A percentile compares a stretch with the other conserved stretches of the same genome.
These are phyloP conservation scores for Folsomia candida DNA, from an alignment of 2,888 invertebrate species.

Conservation along the genomic window DNA sequence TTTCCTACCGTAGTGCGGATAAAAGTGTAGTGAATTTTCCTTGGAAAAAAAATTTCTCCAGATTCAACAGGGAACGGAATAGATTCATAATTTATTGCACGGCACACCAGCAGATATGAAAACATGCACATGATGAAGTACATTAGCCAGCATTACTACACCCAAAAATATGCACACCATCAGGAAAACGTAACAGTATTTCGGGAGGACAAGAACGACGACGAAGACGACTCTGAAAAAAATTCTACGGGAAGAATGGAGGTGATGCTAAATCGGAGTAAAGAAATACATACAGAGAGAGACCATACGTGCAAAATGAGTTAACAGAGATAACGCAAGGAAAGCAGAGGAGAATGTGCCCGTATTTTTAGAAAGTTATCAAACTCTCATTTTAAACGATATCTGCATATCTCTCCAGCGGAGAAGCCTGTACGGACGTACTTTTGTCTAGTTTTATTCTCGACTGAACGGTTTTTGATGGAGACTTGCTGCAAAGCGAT, in stretches of 20 bases:
- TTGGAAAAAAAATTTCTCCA: not conserved
- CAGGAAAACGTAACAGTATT: not conserved
- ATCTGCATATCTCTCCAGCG: not conserved
- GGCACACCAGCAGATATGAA: not conserved
- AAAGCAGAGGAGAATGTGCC: not conserved
- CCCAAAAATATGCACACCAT: not conserved
- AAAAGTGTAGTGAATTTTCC: not conserved
- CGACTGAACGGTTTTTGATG: not conserved
- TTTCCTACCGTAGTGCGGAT: not conserved
- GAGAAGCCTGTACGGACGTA: too few species aligned
- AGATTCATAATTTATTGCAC: not conserved
- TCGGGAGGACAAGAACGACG: not conserved
- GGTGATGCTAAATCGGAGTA: too few species aligned
- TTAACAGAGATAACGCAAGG: not conserved
- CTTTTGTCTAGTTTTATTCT: not conserved
- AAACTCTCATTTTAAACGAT: not conserved
- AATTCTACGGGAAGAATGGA: too few species aligned
- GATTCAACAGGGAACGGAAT: slow-evolving; percentile 1
- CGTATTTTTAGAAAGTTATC: not conserved
- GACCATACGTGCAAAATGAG: too few species aligned
- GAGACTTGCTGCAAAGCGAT: not conserved
- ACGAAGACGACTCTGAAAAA: too few species aligned
- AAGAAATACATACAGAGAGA: too few species aligned
- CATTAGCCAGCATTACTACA: not conserved
- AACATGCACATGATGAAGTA: not conserved